Evolutionary conservation across 2,113 vertebrate genomes (phyloP).

Genomic region (Merops nubicus): DNA sequence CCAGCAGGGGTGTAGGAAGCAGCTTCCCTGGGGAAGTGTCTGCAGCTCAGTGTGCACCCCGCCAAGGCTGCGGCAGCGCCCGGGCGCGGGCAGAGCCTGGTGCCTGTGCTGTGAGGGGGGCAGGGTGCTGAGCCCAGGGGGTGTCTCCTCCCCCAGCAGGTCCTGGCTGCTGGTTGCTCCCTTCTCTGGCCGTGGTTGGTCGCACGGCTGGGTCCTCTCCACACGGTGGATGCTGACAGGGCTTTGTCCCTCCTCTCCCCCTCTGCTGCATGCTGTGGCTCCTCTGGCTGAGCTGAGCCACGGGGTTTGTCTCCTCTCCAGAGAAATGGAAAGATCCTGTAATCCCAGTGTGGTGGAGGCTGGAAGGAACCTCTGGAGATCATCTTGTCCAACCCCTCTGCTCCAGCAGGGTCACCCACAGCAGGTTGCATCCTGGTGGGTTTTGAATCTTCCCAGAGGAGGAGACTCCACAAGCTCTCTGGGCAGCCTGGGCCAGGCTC

Average conservation of each 20-base stretch:
- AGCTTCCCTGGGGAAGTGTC: neutral
- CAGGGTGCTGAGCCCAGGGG: neutral
- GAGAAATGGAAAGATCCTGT: neutral
- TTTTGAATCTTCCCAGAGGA: neutral
- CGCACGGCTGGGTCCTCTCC: rapidly evolving
- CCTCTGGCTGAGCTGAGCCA: neutral
- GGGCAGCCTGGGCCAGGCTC: neutral
- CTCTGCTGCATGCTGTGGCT: neutral
- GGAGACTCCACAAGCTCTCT: neutral
- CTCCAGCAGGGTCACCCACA: neutral
- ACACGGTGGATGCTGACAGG: neutral
- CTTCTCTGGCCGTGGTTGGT: neutral
- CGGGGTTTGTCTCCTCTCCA: neutral
- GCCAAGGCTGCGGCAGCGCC: too few relatives aligned
- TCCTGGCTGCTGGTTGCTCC: neutral
- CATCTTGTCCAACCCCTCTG: neutral
- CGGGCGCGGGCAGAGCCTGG: neutral
- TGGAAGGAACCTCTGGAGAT: neutral
- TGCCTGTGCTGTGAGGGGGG: neutral
- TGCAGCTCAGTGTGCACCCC: neutral
- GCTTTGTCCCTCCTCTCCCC: neutral
- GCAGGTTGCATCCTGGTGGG: neutral
- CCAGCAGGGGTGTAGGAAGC: neutral
- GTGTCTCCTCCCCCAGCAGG: neutral
- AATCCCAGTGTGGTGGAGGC: neutral